These are phyloP conservation scores for Pluvialis apricaria DNA, from an alignment of 2,113 vertebrate genomes.

Conservation along the genomic window DNA sequence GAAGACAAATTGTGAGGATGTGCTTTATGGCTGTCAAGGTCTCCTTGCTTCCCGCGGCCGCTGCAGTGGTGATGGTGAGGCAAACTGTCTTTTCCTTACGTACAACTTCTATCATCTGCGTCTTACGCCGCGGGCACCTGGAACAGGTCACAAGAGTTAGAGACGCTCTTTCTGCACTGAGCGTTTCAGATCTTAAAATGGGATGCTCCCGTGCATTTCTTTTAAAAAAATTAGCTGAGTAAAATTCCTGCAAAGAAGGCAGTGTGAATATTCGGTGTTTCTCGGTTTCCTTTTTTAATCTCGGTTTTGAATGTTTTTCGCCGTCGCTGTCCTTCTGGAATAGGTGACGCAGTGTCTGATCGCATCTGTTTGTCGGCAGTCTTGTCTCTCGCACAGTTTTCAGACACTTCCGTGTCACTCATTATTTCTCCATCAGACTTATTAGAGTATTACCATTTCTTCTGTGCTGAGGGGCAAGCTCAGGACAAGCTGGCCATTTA, in stretches of 20 bases:
- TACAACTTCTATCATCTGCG: neutral
- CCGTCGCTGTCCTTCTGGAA: neutral
- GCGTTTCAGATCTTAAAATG: neutral
- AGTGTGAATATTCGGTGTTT: accelerated
- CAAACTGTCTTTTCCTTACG: neutral
- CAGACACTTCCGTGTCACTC: neutral
- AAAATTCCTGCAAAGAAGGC: neutral
- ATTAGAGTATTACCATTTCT: neutral
- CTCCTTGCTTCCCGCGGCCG: accelerated
- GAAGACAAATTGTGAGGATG: neutral
- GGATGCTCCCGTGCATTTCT: neutral
- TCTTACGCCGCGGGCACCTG: neutral
- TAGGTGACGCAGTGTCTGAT: neutral
- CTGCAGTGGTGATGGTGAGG: neutral
- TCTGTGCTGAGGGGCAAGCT: neutral
- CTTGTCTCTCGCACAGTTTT: neutral
- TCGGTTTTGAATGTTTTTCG: neutral
- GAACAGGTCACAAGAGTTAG: neutral
- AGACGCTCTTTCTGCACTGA: neutral
- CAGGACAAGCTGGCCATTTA: neutral
- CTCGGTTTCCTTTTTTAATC: neutral
- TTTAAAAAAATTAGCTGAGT: neutral
- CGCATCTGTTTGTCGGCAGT: neutral
- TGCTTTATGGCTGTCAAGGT: neutral
- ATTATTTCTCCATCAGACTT: neutral